Percentiles rank a stretch among this genome's conserved stretches.
phyloP scores from a whole-genome alignment of 2,797 vertebrate species.

The Manis javanica region DNA sequence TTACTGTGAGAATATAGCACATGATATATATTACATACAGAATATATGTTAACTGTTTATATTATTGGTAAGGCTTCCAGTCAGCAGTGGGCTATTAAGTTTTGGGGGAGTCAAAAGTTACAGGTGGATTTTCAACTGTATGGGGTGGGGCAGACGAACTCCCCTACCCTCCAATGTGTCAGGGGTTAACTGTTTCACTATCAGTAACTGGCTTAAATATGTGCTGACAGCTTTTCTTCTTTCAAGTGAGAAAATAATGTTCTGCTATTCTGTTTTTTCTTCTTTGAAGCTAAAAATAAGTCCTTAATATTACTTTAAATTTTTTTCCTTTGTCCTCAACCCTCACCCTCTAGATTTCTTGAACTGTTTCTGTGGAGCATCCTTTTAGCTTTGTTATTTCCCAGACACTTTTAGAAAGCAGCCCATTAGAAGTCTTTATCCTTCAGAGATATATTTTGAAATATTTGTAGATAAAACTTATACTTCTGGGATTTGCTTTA shows the following conservation, averaged over 20 bases:
- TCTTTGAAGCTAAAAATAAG: slow-evolving; percentile 47
- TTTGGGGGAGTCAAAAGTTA: too few species aligned
- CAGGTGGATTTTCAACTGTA: too few species aligned
- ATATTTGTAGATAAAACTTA: slow-evolving; percentile 47
- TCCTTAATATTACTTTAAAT: slow-evolving; percentile 2
- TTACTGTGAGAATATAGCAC: too few species aligned
- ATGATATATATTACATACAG: too few species aligned
- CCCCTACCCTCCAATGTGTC: too few species aligned
- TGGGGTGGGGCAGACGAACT: too few species aligned
- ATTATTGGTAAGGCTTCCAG: too few species aligned
- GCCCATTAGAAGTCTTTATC: not conserved
- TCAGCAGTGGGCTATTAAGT: too few species aligned
- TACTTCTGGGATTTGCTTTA: slow-evolving; percentile 46
- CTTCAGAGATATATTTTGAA: slow-evolving; percentile 43
- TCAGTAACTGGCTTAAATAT: not conserved
- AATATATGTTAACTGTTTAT: too few species aligned
- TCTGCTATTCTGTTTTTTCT: not conserved
- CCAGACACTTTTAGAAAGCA: not conserved
- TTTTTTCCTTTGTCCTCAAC: not conserved
- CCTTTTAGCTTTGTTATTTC: slow-evolving; percentile 24
- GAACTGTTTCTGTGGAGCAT: slow-evolving; percentile 17
- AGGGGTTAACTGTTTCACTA: not conserved
- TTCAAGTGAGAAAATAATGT: slow-evolving; percentile 25
- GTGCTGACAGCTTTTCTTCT: not conserved
- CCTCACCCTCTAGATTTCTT: slow-evolving; percentile 1